Evolutionary conservation across 2,113 vertebrate species (phyloP).

Genomic region (Dinomys branickii): DNA sequence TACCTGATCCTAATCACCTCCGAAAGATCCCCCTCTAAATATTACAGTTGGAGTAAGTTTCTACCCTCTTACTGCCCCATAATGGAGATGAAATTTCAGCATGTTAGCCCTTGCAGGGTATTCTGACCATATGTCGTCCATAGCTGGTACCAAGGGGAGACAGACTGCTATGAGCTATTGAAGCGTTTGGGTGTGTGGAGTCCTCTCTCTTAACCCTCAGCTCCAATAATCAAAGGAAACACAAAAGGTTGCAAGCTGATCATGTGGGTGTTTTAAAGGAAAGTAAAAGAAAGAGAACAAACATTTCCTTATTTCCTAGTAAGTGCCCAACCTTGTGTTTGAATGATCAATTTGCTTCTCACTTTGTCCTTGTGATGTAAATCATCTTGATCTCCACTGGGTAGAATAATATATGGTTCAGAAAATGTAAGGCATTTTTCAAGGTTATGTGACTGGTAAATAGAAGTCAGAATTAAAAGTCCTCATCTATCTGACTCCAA

Average conservation of each 20-base stretch:
- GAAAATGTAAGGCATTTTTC: background rate
- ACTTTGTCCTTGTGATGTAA: background rate
- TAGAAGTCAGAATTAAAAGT: background rate
- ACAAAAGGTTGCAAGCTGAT: background rate
- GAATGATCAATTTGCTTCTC: background rate
- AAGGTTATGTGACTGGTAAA: background rate
- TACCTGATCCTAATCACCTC: background rate
- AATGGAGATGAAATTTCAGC: background rate
- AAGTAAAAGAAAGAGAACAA: background rate
- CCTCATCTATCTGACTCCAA: background rate
- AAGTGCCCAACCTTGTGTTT: background rate
- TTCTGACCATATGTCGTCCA: background rate
- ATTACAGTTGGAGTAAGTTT: background rate
- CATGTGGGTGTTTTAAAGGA: background rate
- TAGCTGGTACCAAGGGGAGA: background rate
- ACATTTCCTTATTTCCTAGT: background rate
- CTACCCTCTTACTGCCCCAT: background rate
- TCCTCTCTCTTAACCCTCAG: too few relatives aligned
- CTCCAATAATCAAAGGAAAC: background rate
- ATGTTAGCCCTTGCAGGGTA: background rate
- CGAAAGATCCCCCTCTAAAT: background rate
- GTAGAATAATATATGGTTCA: background rate
- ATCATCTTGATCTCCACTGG: background rate
- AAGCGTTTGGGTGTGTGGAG: rapidly evolving
- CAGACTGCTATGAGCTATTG: background rate